Evolutionary conservation across 2,113 vertebrate genomes (phyloP).

Genomic region (cattle (Bos taurus)): ARS-UCD2.0 NC_037332.1:85962001-85962500

Average conservation of each 20-base stretch:
- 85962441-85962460: slow-evolving; percentile 33
- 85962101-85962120: background rate
- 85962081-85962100: background rate
- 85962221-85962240: fast-evolving
- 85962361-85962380: slow-evolving; percentile 46
- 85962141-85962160: background rate
- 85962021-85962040: background rate
- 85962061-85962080: background rate
- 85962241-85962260: fast-evolving
- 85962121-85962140: background rate
- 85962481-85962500: background rate
- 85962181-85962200: fast-evolving
- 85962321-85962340: background rate
- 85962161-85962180: background rate
- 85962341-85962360: background rate
- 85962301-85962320: background rate
- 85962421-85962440: slow-evolving; percentile 28
- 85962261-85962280: background rate
- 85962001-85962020: background rate
- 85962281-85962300: background rate
- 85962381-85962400: slow-evolving; percentile 37
- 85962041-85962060: background rate
- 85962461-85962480: background rate
- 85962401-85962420: slow-evolving; percentile 6
- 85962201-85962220: fast-evolving